Base-by-base conservation (phyloP, 2,797 vertebrate genomes). In the Micromesistius poutassou region DNA sequence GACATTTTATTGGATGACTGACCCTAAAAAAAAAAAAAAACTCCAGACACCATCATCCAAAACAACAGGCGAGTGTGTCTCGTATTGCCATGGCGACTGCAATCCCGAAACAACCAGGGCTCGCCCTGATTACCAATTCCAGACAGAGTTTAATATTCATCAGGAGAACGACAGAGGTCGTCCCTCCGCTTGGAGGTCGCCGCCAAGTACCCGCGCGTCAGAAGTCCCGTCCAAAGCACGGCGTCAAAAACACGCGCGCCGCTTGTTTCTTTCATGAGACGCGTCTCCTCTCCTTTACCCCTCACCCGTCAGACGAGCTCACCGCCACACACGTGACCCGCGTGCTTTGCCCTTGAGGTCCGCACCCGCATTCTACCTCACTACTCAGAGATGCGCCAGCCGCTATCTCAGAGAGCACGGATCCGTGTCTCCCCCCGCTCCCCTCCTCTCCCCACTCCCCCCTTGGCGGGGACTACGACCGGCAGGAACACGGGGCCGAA, bases 311-410 rank as follows among this genome's bases (percentile, higher is more conserved):
- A 77, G 73, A 80, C 80, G 76, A 78, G 77, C 79, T 74, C 77
- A 40, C 50, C 1, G 31, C n/a, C 38, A 55, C 74, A 80, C 79
- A 35, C 73, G 46, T 50, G 1, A 42, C 81, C 80, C 75, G 75
- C n/a, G 6, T 28, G 22, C 79, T n/a, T 31, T 77, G 79, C 79
- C 83, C 80, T 79, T 75, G 80, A 82, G 84, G 73, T 79, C 77
- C 62, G 86, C 9, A 81, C 50, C 30, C 71, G 78, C 14, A 76
- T 81, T 84, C 79, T 83, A 82, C 81, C 77, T 88, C 84, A 86
- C 74, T 75, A 50, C 79, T 86, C 80, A 82, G 78, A 71, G 83
- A 90, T 83, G 87, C 81, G 80, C 36, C 66, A 70, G 9, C 7
- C n/a, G n/a, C n/a, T n/a, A n/a, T n/a, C n/a, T 25, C 25, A 7